Evolutionary conservation across 2,888 invertebrate genomes (phyloP), one percentile per base, ranked within the genome.

Genomic region (Drosophila incognita): DNA sequence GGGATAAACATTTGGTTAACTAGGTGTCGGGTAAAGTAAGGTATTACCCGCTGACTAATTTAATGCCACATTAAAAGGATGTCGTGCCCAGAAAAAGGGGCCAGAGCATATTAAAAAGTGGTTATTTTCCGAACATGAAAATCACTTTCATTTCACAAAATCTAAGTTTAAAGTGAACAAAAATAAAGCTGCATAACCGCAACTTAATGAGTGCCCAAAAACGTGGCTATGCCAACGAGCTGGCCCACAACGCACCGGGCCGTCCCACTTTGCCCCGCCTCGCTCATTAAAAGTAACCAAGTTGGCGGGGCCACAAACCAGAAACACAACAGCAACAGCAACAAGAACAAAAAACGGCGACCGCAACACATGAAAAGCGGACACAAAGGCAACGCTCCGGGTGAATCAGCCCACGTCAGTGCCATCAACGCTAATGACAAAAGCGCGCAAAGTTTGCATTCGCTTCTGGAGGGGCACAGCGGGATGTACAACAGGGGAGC

Each of bases 351-450:
- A 27, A 56, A 38, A 38, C 29, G 66, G 71, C 69, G 74, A 74
- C 86, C 85, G 63, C 84, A 87, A 84, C 85, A 89, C 87, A 89
- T 89, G 85, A 87, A 86, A 80, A 74, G 74, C 79, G 76, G 69
- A 71, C 89, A 87, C 84, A 88, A 89, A 80, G 80, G 74, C 87
- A 79, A 51, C 40, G 73, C 69, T 76, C 62, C 59, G 62, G 76
- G 57, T 68, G 46, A 64, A 53, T 57, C 66, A 53, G 69, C 66
- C 59, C 77, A 82, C 77, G 75, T 72, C 74, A 69, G 66, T 69
- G 76, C 82, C 86, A 87, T 90, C 86, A 89, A 86, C 86, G 83
- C 82, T 89, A 89, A 90, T 89, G 90, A 86, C 85, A 87, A 83
- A 83, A 89, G 87, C 79, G 88, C 89, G 82, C 85, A 82, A 89